These are phyloP conservation scores for Hypanus sabinus DNA, from an alignment of 2,113 vertebrate genomes.

Conservation along the genomic window DNA sequence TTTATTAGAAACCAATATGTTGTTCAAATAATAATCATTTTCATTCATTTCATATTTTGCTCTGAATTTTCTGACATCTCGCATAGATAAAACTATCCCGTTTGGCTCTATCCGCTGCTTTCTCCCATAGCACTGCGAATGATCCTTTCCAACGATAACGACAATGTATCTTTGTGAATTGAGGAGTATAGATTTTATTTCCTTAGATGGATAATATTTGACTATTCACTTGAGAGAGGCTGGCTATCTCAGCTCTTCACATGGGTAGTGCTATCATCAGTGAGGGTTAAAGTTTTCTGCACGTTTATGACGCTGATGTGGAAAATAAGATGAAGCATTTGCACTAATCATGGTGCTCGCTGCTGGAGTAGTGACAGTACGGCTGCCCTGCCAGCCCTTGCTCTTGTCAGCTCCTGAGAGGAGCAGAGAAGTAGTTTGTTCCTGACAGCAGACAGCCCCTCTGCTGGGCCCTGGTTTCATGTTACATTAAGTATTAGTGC, in stretches of 20 bases:
- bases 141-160: neutral
- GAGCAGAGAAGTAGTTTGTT: constrained; percentile 61
- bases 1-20: neutral
- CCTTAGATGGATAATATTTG: neutral
- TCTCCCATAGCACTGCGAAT: neutral
- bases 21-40: neutral
- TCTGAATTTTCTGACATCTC: neutral
- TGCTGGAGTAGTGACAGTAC: constrained; percentile 28
- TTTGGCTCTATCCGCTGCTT: neutral
- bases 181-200: constrained; percentile 21
- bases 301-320: constrained; percentile 9
- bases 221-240: neutral
- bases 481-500: constrained; percentile 69
- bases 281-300: neutral
- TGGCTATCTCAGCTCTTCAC: neutral
- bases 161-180: neutral
- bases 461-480: constrained; percentile 65
- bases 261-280: neutral
- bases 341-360: neutral
- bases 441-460: constrained; percentile 64
- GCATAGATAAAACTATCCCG: neutral
- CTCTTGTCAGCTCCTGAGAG: constrained; percentile 61
- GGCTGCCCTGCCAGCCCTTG: constrained; percentile 38
- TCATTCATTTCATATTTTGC: neutral
- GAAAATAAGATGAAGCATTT: neutral